Base-by-base conservation (phyloP, 2,888 invertebrate genomes). In the Ectemnius cavifrons region DNA sequence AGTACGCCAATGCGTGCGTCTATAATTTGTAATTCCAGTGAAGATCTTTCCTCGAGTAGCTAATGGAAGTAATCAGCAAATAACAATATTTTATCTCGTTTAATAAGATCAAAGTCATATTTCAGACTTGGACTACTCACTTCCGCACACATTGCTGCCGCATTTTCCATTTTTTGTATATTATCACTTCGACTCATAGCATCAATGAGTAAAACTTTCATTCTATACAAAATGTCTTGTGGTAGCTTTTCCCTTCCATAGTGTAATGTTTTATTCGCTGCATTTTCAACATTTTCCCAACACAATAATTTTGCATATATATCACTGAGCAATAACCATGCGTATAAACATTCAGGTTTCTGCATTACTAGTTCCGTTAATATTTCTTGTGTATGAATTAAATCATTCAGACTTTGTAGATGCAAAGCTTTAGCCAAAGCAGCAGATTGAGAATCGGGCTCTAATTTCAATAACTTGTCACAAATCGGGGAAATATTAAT, bases 371-470 rank as follows among this genome's bases (percentile, higher is more conserved):
- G 90, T 84, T 87, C 85, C 87, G 91, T 89, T 14, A 93, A 87
- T 77, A 91, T 82, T 70, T 93, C 92, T 77, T 92, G 91, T 0
- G 95, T 93, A 75, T 93, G 92, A 20, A 93, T 85, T 81, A 93
- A 93, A 70, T 93, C 91, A 23, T 92, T 90, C 61, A 92, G 91
- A 18, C 92, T 90, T 88, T 91, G 93, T 18, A 91, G 88, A 67
- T 93, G 87, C 73, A 94, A 93, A 47, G 94, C 93, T 90, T 93
- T 93, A 2, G 95, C 92, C 58, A 95, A 91, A 45, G 93, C 89
- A 2, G 93, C 95, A 85, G 94, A 92, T 82, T 93, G 92, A 0
- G 95, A 95, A 75, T 93, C 92, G 77, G 92, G 88, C 83, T 95
- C 93, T 5, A 94, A 88, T 64, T 92, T 87, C 65, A 93, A 89